phyloP scores from a whole-genome alignment of 1,140 invertebrate species.

The Whitmania pigra region DNA sequence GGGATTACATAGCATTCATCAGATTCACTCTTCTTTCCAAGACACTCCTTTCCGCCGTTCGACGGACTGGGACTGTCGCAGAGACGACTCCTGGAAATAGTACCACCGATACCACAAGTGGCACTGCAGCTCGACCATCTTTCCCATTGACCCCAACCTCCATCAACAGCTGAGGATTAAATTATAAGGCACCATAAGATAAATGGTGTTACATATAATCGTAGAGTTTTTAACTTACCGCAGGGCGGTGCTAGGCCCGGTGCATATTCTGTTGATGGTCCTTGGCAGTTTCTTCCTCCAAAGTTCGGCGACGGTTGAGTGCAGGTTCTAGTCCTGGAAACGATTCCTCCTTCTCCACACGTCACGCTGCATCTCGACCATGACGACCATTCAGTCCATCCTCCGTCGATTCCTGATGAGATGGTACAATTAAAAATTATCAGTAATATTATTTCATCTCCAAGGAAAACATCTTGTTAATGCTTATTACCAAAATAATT shows the following conservation, averaged over 20 bases:
- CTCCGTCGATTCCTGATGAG: conserved; percentile 21
- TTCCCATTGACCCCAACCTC: conserved; percentile 11
- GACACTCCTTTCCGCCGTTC: conserved; percentile 15
- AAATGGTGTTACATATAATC: no score
- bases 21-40: neutral
- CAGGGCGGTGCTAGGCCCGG: conserved; percentile 5
- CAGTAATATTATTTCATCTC: no score
- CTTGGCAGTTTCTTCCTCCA: conserved; percentile 11
- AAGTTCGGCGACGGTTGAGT: conserved; percentile 16
- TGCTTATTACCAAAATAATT: no score
- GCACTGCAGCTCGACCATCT: conserved; percentile 8
- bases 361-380: conserved; percentile 52
- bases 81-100: neutral
- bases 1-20: no score
- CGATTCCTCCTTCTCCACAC: conserved; percentile 25
- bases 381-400: conserved; percentile 25
- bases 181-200: no score
- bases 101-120: neutral
- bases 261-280: neutral
- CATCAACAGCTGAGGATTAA: conserved; percentile 5
- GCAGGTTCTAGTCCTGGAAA: conserved; percentile 19
- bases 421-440: neutral
- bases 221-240: neutral
- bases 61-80: conserved; percentile 17
- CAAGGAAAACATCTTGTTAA: no score